Evolutionary conservation across 2,113 vertebrate genomes (phyloP).

Genomic region (Neofelis nebulosa): DNA sequence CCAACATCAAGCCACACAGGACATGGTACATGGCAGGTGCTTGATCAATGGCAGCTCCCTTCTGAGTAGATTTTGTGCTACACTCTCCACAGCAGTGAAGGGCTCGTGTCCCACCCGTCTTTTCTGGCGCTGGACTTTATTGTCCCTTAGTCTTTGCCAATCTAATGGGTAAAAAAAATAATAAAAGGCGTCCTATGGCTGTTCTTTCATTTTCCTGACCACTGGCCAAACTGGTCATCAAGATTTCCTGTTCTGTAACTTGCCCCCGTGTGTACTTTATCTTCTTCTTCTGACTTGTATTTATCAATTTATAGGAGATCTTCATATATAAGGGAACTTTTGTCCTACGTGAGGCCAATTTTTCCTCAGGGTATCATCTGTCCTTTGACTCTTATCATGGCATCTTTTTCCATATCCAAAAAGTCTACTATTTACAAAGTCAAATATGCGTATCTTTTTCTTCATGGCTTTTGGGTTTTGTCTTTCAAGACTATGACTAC

Average conservation of each 20-base stretch:
- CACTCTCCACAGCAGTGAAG: neutral
- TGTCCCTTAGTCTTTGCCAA: neutral
- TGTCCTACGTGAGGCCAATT: neutral
- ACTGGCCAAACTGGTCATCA: neutral
- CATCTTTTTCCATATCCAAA: neutral
- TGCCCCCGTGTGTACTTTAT: neutral
- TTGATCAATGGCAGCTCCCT: neutral
- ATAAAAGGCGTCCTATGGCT: neutral
- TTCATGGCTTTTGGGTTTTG: neutral
- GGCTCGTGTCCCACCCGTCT: neutral
- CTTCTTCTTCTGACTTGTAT: neutral
- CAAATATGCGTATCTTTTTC: neutral
- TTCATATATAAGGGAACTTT: neutral
- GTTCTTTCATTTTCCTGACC: neutral
- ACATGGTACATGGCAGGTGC: accelerated
- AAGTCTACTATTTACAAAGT: neutral
- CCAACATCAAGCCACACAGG: neutral
- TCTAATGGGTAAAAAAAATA: neutral
- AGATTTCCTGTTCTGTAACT: neutral
- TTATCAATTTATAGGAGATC: neutral
- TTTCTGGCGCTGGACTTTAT: neutral
- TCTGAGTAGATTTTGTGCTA: neutral
- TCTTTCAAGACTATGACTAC: neutral
- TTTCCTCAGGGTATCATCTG: neutral
- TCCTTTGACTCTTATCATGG: neutral